phyloP scores from a whole-genome alignment of 2,113 vertebrate genomes.

The Gadus macrocephalus region DNA sequence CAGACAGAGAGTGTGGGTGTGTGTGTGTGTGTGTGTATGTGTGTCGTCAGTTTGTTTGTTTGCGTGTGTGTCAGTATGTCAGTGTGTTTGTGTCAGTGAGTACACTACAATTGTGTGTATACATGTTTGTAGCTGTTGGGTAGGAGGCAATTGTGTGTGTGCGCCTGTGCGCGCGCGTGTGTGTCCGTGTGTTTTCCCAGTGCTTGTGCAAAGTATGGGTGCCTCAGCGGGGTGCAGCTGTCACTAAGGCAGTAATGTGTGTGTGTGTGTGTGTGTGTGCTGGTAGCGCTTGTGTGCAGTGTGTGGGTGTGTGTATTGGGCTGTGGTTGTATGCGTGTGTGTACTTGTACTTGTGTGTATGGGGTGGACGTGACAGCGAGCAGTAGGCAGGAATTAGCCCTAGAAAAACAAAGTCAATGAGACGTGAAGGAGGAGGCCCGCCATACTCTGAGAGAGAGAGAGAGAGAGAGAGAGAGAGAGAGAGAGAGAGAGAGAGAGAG shows the following conservation, averaged over 20 bases:
- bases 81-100: not conserved
- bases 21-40: conserved; percentile 7
- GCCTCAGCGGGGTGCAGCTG: not conserved
- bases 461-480: too few species aligned
- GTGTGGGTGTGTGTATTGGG: not conserved
- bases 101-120: not conserved
- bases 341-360: conserved; percentile 11
- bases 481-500: too few species aligned
- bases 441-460: too few species aligned
- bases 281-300: too few species aligned
- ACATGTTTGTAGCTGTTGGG: not conserved
- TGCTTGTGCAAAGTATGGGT: too few species aligned
- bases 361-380: conserved; percentile 45
- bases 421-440: conserved; percentile 62
- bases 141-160: conserved; percentile 14
- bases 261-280: not conserved
- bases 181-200: not conserved
- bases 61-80: not conserved
- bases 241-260: conserved; percentile 4
- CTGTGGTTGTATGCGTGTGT: not conserved
- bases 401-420: conserved; percentile 76
- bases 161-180: not conserved
- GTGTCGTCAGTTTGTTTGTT: not conserved
- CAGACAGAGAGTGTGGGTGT: not conserved
- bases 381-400: conserved; percentile 69